Percentiles rank a stretch among this genome's conserved stretches.
phyloP scores from a whole-genome alignment of 2,797 vertebrate genomes.

The Siniperca obscura region DNA sequence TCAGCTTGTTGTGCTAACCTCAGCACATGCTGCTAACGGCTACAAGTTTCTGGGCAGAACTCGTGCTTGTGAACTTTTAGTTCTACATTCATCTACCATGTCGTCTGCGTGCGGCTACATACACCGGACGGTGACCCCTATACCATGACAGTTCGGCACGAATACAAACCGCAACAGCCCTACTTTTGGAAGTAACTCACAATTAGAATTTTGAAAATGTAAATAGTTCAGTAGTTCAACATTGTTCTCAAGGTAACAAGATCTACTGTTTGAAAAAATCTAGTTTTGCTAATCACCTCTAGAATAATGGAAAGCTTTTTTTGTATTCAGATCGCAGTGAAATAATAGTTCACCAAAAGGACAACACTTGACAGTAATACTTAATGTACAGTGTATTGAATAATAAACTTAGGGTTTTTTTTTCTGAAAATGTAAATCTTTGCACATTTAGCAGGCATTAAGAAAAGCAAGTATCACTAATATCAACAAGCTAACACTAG shows the following conservation, averaged over 20 bases:
- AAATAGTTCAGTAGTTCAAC: neutral
- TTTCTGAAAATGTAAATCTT: neutral
- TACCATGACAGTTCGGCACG: no score
- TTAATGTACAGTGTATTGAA: neutral
- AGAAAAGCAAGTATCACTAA: neutral
- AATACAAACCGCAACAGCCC: no score
- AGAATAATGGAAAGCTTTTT: neutral
- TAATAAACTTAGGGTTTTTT: neutral
- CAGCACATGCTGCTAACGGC: no score
- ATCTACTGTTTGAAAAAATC: neutral
- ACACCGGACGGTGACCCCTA: no score
- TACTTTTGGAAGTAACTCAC: neutral
- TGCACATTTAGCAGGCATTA: neutral
- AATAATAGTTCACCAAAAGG: no score
- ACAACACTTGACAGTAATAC: no score
- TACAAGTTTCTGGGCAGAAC: no score
- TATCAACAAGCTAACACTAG: neutral
- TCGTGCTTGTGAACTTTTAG: no score
- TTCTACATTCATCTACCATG: no score
- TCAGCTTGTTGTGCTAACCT: no score
- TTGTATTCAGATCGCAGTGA: neutral
- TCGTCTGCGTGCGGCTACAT: no score
- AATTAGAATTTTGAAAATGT: neutral
- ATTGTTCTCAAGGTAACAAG: neutral
- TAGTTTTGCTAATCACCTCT: neutral